Evolutionary conservation across 1,140 invertebrate genomes (phyloP), one percentile per base, ranked within the genome.

Genomic region (Conus ventricosus): DNA sequence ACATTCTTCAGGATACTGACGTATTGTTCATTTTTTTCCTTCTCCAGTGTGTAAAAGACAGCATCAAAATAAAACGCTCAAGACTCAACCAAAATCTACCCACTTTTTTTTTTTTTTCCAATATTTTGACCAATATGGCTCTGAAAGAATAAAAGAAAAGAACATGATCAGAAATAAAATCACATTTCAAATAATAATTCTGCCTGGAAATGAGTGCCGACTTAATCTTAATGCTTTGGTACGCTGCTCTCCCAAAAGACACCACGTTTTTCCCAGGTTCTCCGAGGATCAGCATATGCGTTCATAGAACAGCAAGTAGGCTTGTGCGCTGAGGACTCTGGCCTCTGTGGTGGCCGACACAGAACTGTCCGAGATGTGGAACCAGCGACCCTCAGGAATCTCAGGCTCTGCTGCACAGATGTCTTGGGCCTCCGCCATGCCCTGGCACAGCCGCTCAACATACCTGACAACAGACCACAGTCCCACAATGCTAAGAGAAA

Each of bases 261-360:
- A n/a, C 4, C 67, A n/a, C 4, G 67, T 71, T 71, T 8, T 20
- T 7, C 6, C 23, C 23, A 6, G 0, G 6, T n/a, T 17, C 67
- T 7, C 67, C 11, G 0, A 11, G 20, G 67, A 83, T 91, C 88
- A 94, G 89, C 91, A 93, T 67, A 94, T 93, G 80, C 94, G 90
- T 95, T 99, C 98, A 95, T 99, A 99, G 95, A 99, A 99, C 25
- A 99, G 96, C 76, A 99, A 96, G 95, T 99, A 99, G n/a, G 99
- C 99, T 95, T 99, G 97, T 71, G 97, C 97, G 90, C 96, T 96
- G n/a, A 99, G 95, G 75, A 99, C 98, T 84, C 96, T 96, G 1
- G 96, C 96, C 95, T 98, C 97, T 71, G 96, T 96, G 10, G 98
- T 97, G 94, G 98, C 97, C 55, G 96, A 96, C 0, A 99, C 98